Conservation (phyloP, 2,888 invertebrate species). For the Megastigmus dorsalis region DNA sequence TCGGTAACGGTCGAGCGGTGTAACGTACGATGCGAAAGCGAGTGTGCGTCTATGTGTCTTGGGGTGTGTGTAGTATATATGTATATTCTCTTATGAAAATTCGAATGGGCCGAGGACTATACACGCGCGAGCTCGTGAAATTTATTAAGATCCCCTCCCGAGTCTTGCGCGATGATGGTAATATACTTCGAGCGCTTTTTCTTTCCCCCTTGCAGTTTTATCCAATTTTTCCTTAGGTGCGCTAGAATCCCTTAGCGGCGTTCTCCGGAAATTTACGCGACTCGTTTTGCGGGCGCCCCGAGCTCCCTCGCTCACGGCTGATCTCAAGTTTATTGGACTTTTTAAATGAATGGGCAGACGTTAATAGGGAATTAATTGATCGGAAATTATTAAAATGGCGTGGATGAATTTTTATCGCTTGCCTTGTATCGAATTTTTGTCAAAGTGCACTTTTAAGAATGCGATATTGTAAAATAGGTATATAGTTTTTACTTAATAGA, state of each 20-base stretch:
- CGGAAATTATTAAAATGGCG: not conserved
- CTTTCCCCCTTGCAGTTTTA: slow-evolving; percentile 29
- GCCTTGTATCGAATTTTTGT: too few species aligned
- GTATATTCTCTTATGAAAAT: slow-evolving; percentile 70
- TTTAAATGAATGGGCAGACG: not conserved
- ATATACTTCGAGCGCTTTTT: slow-evolving; percentile 44
- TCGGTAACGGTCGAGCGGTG: slow-evolving; percentile 2
- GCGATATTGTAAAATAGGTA: too few species aligned
- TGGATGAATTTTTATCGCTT: not conserved
- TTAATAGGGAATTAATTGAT: not conserved
- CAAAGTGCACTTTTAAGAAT: too few species aligned
- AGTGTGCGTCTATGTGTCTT: too few species aligned
- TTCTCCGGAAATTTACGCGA: slow-evolving; percentile 4
- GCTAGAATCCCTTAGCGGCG: not conserved
- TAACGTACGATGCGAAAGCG: slow-evolving; percentile 27
- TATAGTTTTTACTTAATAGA: too few species aligned
- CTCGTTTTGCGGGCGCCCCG: not conserved
- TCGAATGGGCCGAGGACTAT: slow-evolving; percentile 56
- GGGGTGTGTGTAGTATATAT: too few species aligned
- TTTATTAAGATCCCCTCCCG: slow-evolving; percentile 59
- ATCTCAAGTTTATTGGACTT: slow-evolving; percentile 1
- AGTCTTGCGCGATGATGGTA: slow-evolving; percentile 59
- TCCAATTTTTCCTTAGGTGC: slow-evolving; percentile 32
- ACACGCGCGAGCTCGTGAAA: slow-evolving; percentile 53
- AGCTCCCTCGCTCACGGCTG: not conserved